Base-by-base conservation (phyloP, 2,113 vertebrate genomes). In the Hucho hucho region DNA sequence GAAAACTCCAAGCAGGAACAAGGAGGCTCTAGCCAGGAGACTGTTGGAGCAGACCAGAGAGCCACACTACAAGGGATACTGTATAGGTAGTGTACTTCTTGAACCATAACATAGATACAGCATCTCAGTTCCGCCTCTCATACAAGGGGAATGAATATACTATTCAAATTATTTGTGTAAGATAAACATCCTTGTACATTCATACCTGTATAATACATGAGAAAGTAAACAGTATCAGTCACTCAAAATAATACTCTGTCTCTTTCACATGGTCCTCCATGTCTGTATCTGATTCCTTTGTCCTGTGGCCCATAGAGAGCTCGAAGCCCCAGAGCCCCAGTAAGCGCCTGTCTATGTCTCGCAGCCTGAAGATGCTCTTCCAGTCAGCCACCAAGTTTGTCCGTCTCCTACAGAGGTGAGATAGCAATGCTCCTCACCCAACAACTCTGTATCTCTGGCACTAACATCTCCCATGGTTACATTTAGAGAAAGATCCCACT, bases 331-430 rank as follows among this genome's bases (percentile, higher is more conserved):
- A 84, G 72, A 87, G 84, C 67, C 84, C 91, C 72, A 86, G 83
- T 79, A 93, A 91, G 85, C 92, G 89, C 53, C 80, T 89, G 65
- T 92, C 87, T 46, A 80, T 93, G 85, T 92, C 93, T 73, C 91
- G 91, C n/a, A 88, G 93, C 74, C 90, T 94, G 83, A 94, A 93
- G 85, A 92, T 93, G 71, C 89, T 94, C 76, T 94, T 94, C 88
- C 92, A 94, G 69, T 93, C 92, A 0, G 88, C 93, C 81, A 93
- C 89, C 77, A 94, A 93, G 88, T 93, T 93, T 87, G 92, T 93
- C 77, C 92, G 91, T 77, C 87, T 90, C 20, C 86, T 94, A 26
- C 93, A 94, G 85, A 93, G 93, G 93, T 94, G 68, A 78, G 76
- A 47, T 7, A 3, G 11, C 22, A 20, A 6, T n/a, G 12, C 22